Conservation (phyloP, 2,113 vertebrate species). For the Pygathrix nemaeus region DNA sequence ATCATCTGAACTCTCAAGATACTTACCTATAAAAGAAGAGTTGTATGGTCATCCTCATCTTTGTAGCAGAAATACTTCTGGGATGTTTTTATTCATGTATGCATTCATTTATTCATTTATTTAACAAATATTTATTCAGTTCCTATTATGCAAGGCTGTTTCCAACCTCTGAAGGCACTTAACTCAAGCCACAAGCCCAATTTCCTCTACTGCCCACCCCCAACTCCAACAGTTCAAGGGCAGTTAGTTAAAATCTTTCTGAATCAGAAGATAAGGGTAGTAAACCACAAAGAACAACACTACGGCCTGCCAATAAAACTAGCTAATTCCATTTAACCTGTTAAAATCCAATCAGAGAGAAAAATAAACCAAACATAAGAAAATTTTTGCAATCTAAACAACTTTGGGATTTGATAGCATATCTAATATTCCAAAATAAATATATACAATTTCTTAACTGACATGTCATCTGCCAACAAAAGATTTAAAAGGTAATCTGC, state of each 20-base stretch:
- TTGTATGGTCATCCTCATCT: too few relatives aligned
- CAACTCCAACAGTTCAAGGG: background rate
- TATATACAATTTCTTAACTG: background rate
- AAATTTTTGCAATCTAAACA: background rate
- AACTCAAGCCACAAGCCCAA: background rate
- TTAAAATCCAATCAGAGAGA: background rate
- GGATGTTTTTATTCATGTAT: too few relatives aligned
- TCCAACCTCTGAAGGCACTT: background rate
- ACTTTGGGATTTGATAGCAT: background rate
- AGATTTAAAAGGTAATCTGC: background rate
- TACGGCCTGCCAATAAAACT: background rate
- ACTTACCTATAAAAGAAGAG: too few relatives aligned
- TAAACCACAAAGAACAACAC: background rate
- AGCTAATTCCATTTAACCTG: background rate
- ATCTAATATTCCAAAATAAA: slow-evolving; percentile 27
- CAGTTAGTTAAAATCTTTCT: background rate
- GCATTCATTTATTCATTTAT: too few relatives aligned
- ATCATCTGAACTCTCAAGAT: too few relatives aligned
- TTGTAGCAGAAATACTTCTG: too few relatives aligned
- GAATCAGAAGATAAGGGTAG: background rate
- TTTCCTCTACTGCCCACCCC: background rate
- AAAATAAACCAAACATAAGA: background rate
- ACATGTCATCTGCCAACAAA: background rate
- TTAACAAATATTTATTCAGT: background rate
- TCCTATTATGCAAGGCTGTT: background rate